Conservation (phyloP, 2,797 vertebrate species). For the Gallinago nigripennis region DNA sequence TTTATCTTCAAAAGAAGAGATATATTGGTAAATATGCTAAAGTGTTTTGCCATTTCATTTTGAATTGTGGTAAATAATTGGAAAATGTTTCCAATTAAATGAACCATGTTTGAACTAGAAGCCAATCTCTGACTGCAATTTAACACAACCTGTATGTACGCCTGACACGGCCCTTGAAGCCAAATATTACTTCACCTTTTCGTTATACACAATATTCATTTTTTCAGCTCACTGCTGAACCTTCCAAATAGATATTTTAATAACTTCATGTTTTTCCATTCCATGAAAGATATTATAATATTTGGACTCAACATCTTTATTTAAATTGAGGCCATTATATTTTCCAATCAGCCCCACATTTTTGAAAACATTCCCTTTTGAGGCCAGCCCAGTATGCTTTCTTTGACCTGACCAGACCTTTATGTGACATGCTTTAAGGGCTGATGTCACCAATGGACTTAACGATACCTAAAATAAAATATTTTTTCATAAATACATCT, state of each 20-base stretch:
- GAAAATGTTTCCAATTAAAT: background rate
- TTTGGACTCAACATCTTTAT: background rate
- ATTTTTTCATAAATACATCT: background rate
- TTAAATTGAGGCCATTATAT: background rate
- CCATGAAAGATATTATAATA: background rate
- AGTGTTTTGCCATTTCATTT: background rate
- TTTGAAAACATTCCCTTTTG: background rate
- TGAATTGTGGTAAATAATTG: background rate
- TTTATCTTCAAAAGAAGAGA: background rate
- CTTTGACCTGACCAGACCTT: background rate
- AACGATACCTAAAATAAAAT: background rate
- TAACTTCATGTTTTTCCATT: background rate
- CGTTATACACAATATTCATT: background rate
- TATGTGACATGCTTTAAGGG: background rate
- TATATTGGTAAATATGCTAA: background rate
- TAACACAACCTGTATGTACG: fast-evolving
- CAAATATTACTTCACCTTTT: background rate
- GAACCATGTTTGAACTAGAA: background rate
- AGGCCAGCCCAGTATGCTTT: background rate
- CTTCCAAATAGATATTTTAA: background rate
- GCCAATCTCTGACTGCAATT: background rate
- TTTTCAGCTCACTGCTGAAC: background rate
- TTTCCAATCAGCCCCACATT: background rate
- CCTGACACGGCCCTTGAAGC: background rate
- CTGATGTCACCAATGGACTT: background rate